phyloP scores from a whole-genome alignment of 2,888 invertebrate genomes.

The Tenthredo distinguenda region DNA sequence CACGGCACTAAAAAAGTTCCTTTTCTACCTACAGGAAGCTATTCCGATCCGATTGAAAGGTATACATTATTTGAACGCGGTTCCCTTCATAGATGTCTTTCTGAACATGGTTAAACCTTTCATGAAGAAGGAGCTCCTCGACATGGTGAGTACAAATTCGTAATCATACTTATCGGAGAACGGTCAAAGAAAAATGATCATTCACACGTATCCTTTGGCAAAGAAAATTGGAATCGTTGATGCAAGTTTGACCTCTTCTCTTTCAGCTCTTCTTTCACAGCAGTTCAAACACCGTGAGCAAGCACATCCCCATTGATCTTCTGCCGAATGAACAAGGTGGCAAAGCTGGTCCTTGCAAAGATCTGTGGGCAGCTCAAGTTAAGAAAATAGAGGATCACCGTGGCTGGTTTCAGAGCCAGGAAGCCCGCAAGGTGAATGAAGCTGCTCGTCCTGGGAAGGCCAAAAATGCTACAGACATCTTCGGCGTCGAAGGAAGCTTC shows the following conservation, averaged over 20 bases:
- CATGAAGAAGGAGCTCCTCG: slow-evolving; percentile 84
- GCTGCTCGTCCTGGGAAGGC: slow-evolving; percentile 83
- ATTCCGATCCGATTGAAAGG: slow-evolving; percentile 85
- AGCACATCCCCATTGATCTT: slow-evolving; percentile 80
- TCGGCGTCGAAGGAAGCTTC: slow-evolving; percentile 87
- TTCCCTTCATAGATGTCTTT: slow-evolving; percentile 85
- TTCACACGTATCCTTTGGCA: neutral
- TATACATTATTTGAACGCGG: slow-evolving; percentile 86
- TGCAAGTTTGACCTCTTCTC: slow-evolving; percentile 32
- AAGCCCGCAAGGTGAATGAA: slow-evolving; percentile 82
- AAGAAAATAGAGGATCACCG: slow-evolving; percentile 72
- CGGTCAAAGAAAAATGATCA: neutral
- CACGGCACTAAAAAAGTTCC: slow-evolving; percentile 84
- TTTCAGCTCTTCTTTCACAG: slow-evolving; percentile 79
- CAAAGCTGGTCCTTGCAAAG: slow-evolving; percentile 74
- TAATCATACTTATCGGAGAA: neutral
- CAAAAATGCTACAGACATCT: slow-evolving; percentile 81
- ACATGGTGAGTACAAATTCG: slow-evolving; percentile 70
- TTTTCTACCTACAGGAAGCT: slow-evolving; percentile 86
- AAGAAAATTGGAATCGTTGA: neutral
- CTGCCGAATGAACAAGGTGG: slow-evolving; percentile 85
- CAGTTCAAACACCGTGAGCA: slow-evolving; percentile 77
- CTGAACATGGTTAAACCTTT: slow-evolving; percentile 86
- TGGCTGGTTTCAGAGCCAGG: slow-evolving; percentile 77
- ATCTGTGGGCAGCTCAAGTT: slow-evolving; percentile 66